These are phyloP conservation scores for Phyllotreta cruciferae DNA, from an alignment of 2,888 invertebrate species.

Conservation along the genomic window DNA sequence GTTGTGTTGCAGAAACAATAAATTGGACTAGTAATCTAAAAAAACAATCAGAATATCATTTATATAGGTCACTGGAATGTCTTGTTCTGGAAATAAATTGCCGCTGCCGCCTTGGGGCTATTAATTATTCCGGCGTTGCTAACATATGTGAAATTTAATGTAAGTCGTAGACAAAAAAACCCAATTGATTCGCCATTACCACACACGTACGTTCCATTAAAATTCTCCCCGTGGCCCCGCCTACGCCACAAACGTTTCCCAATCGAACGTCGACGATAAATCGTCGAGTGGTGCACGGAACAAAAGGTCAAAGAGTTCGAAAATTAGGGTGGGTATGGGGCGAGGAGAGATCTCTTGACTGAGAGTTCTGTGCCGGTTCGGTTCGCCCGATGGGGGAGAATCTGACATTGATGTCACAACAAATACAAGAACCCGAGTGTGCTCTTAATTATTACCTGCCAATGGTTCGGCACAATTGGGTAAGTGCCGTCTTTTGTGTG, in stretches of 20 bases:
- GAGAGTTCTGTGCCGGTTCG: not conserved
- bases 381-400: constrained; percentile 24
- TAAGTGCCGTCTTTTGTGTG: constrained; percentile 52
- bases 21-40: too few species aligned
- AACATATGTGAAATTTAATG: too few species aligned
- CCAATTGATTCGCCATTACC: too few species aligned
- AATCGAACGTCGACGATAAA: constrained; percentile 17
- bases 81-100: too few species aligned
- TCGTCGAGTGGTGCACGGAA: constrained; percentile 2
- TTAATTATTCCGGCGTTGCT: too few species aligned
- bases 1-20: too few species aligned
- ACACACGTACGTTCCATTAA: constrained; percentile 9
- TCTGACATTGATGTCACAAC: constrained; percentile 55
- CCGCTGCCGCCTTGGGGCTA: too few species aligned
- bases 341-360: constrained; percentile 9
- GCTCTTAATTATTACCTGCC: constrained; percentile 56
- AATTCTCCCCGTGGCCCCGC: constrained; percentile 10
- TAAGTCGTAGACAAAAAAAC: too few species aligned
- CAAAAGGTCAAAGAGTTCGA: constrained; percentile 21
- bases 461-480: constrained; percentile 52
- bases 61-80: too few species aligned
- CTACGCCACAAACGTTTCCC: constrained; percentile 21
- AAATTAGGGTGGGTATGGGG: constrained; percentile 13
- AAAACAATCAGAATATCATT: too few species aligned
- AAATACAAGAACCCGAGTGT: constrained; percentile 50